These are phyloP conservation scores for Drosophila antonietae DNA, from an alignment of 2,888 invertebrate species.

Conservation along the genomic window DNA sequence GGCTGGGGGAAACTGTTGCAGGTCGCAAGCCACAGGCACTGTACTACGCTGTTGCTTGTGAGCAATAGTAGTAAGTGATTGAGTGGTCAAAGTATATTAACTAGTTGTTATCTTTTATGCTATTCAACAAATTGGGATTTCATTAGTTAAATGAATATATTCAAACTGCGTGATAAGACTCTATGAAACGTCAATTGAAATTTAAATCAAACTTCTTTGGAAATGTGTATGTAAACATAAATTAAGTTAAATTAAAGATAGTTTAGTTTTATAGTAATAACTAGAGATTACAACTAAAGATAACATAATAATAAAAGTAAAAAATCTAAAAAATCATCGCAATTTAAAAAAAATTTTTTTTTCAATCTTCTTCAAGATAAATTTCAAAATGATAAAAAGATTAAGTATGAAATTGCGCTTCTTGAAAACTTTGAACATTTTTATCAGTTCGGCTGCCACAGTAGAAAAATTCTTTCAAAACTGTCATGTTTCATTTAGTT, in stretches of 20 bases:
- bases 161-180: background rate
- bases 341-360: too few species aligned
- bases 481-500: conserved; percentile 6
- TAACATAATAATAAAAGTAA: background rate
- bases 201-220: background rate
- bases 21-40: conserved; percentile 14
- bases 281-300: background rate
- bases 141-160: conserved; percentile 6
- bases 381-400: background rate
- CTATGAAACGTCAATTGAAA: background rate
- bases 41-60: conserved; percentile 12
- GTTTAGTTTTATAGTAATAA: background rate
- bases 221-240: too few species aligned
- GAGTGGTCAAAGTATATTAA: conserved; percentile 31
- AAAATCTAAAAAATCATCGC: background rate
- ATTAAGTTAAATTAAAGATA: background rate
- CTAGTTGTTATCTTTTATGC: background rate
- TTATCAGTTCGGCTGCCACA: background rate
- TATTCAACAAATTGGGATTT: background rate
- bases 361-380: background rate
- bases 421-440: background rate
- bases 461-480: background rate
- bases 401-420: background rate
- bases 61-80: conserved; percentile 27
- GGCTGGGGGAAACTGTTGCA: background rate